Evolutionary conservation across 2,888 invertebrate genomes (phyloP).

Genomic region (Spodoptera picta): DNA sequence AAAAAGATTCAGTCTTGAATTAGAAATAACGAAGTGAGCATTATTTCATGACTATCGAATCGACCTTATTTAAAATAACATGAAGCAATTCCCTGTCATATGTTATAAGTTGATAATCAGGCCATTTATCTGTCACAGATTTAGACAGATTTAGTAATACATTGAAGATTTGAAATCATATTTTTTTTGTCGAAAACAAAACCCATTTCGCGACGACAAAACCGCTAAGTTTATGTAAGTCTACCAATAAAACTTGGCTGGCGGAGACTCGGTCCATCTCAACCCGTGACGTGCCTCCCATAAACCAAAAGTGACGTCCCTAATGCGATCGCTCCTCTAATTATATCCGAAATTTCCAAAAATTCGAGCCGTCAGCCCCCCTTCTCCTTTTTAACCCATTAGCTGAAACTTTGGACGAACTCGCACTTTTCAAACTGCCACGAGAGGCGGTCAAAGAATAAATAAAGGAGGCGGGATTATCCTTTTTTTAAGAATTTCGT

Average conservation of each 20-base stretch:
- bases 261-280: slow-evolving; percentile 42
- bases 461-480: slow-evolving; percentile 7
- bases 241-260: slow-evolving; percentile 69
- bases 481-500: not conserved
- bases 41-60: no score
- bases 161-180: no score
- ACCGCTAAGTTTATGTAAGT: slow-evolving; percentile 60
- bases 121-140: no score
- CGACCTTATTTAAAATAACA: no score
- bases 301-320: slow-evolving; percentile 85
- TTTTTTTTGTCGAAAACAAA: slow-evolving; percentile 33
- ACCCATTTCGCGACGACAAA: slow-evolving; percentile 44
- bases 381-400: slow-evolving; percentile 82
- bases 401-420: slow-evolving; percentile 74
- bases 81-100: no score
- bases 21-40: no score
- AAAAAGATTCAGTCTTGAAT: no score
- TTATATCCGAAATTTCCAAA: slow-evolving; percentile 84
- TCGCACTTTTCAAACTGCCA: slow-evolving; percentile 76
- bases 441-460: slow-evolving; percentile 59
- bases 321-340: slow-evolving; percentile 85
- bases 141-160: no score
- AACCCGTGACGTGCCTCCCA: slow-evolving; percentile 67
- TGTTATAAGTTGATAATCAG: no score
- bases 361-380: slow-evolving; percentile 68